Base-by-base conservation (phyloP, 92 coral and sea anemone species). In the Parazoanthus atlanticus region DNA sequence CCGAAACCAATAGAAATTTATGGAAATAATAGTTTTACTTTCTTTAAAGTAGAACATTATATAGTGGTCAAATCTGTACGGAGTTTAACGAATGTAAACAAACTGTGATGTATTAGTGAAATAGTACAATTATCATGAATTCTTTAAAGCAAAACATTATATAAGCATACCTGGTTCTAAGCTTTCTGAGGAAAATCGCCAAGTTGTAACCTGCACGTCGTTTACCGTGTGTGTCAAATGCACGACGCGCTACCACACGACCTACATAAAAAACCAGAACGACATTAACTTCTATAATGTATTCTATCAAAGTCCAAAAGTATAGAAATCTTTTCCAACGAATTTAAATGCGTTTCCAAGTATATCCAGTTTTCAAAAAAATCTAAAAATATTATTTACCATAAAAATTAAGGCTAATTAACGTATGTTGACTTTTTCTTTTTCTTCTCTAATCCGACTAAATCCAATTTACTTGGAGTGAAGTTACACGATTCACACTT, bases 121-220 rank as follows among this genome's bases (percentile, higher is more conserved):
- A 52, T 15, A 52, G 49, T 36, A 4, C 12, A 74, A 34, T 8
- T 34, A 71, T 32, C 38, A 8, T 71, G 28, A 6, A 26, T 25
- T 1, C 10, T 43, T 78, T 41, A 47, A n/a, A 31, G 28, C 8
- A 17, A 46, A 23, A 49, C 47, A 11, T 13, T 8, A 11, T 25
- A 49, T 0, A 47, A 46, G 17, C 34, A 23, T 38, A 82, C 86
- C 86, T 66, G 86, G 33, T 25, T 25, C 75, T 46, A 34, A 82
- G 86, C 74, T 23, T 82, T 64, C 86, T 72, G 25, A 82, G 86
- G 34, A 82, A 82, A 66, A 65, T 15, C 0, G 86, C 86, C 69
- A 82, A 66, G 54, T 65, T 64, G 75, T 82, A 56, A 65, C 86
- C 21, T 41, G 67, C 32, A 17, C 86, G 74, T 82, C 86, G 86